phyloP scores from a whole-genome alignment of 1,140 invertebrate species.

The Teleopsis dalmanni region DNA sequence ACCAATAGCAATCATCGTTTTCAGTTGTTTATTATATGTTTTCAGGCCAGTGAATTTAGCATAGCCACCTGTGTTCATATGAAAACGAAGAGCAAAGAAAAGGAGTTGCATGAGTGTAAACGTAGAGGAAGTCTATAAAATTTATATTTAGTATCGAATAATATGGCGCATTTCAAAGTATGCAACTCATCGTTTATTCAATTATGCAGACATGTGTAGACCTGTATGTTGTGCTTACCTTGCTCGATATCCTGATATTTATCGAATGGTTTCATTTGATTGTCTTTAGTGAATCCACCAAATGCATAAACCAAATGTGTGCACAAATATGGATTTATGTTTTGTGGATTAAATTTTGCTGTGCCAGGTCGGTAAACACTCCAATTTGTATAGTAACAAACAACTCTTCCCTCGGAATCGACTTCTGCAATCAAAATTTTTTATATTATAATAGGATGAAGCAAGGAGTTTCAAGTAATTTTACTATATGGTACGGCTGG shows the following conservation, averaged over 20 bases:
- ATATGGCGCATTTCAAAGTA: too few relatives aligned
- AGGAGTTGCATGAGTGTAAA: not conserved
- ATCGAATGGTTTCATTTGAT: conserved; percentile 83
- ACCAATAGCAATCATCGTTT: conserved; percentile 87
- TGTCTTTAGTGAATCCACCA: conserved; percentile 85
- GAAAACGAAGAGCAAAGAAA: not conserved
- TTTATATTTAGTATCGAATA: too few relatives aligned
- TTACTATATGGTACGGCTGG: too few relatives aligned
- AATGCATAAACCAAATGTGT: conserved; percentile 94
- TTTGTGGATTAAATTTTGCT: conserved; percentile 86
- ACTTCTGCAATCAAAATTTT: conserved; percentile 16
- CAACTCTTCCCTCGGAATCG: conserved; percentile 58
- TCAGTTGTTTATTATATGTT: conserved; percentile 86
- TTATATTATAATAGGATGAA: too few relatives aligned
- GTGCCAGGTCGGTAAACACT: conserved; percentile 80
- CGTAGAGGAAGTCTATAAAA: too few relatives aligned
- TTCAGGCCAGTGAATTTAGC: conserved; percentile 91
- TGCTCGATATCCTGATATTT: conserved; percentile 93
- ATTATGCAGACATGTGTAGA: too few relatives aligned
- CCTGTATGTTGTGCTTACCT: too few relatives aligned
- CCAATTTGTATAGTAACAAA: conserved; percentile 94
- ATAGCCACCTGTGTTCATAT: conserved; percentile 67
- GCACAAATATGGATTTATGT: conserved; percentile 92
- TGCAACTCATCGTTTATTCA: too few relatives aligned
- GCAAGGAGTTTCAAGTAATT: too few relatives aligned